Percentiles rank a stretch among this genome's conserved stretches.
Conservation (phyloP, 2,797 vertebrate species). For the Manis crassicaudata region DNA sequence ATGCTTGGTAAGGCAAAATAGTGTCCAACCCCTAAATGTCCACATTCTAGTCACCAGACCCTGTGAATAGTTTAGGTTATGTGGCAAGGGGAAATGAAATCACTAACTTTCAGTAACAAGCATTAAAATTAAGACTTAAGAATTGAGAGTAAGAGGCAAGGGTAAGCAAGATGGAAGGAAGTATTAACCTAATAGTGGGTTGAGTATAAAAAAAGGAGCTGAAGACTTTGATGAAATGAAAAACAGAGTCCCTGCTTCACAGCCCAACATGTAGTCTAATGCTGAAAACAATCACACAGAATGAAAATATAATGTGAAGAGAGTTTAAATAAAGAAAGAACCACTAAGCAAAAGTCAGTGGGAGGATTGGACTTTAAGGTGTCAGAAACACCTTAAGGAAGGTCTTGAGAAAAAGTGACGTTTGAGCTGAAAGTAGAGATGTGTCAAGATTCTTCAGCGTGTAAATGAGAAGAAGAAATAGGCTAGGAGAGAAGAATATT, state of each 20-base stretch:
- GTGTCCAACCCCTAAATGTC: neutral
- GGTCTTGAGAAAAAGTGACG: neutral
- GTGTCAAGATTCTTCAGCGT: neutral
- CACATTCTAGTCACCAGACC: neutral
- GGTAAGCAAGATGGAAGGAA: neutral
- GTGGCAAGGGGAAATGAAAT: neutral
- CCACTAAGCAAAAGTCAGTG: neutral
- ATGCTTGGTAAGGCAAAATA: neutral
- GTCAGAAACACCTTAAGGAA: neutral
- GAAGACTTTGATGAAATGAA: neutral
- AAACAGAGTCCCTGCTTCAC: neutral
- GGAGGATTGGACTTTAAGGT: neutral
- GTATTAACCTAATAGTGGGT: neutral
- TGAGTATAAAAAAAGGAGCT: neutral
- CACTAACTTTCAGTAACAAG: neutral
- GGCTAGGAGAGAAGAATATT: neutral
- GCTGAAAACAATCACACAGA: neutral
- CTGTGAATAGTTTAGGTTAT: neutral
- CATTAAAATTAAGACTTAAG: neutral
- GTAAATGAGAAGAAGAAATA: neutral
- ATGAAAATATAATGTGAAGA: neutral
- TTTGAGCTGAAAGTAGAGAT: no score
- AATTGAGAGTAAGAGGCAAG: neutral
- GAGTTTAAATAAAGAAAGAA: neutral
- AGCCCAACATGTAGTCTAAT: neutral